Evolutionary conservation across 1,140 invertebrate genomes (phyloP), one percentile per base, ranked within the genome.

Genomic region (Drosophila tani): DNA sequence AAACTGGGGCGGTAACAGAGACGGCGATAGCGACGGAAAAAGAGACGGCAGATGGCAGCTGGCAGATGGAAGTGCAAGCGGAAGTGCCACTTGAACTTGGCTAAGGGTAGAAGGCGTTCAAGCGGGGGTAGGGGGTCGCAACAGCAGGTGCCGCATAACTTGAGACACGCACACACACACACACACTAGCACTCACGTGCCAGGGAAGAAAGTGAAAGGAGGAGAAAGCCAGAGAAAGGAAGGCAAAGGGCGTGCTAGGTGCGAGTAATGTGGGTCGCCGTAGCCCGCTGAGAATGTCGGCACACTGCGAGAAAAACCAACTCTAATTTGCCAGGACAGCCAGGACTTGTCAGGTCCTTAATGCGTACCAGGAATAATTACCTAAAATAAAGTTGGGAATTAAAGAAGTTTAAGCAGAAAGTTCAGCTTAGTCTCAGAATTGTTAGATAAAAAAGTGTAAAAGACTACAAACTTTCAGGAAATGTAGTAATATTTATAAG

Each of bases 11-110:
- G 9, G 32, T 32, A 32, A 32, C 8, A 32, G 32, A 32, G 32
- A 32, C 32, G 32, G 32, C 32, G 8, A 50, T 29, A 46, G 53
- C 27, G n/a, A 50, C 24, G 24, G n/a, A 27, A 19, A 17, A n/a
- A 51, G 15, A 27, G 32, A 35, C 24, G 47, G 15, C 35, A 64
- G 51, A 32, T 11, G 32, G 32, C 17, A 65, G 38, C 56, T 55
- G 53, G 35, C 63, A 65, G 63, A 45, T 65, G 58, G 46, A 71
- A 71, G 67, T 79, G 59, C 59, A 56, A 27, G 46, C 57, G 63
- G 70, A 69, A 76, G 67, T 59, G 62, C 50, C 79, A 86, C 82
- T 86, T 86, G 82, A 86, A 86, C 82, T 86, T 86, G 81, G 67
- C 38, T n/a, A 73, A 73, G 67, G 55, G 67, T 59, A 43, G 67